These are phyloP conservation scores for Chaetodon trifascialis DNA, from an alignment of 2,113 vertebrate species.

Conservation along the genomic window DNA sequence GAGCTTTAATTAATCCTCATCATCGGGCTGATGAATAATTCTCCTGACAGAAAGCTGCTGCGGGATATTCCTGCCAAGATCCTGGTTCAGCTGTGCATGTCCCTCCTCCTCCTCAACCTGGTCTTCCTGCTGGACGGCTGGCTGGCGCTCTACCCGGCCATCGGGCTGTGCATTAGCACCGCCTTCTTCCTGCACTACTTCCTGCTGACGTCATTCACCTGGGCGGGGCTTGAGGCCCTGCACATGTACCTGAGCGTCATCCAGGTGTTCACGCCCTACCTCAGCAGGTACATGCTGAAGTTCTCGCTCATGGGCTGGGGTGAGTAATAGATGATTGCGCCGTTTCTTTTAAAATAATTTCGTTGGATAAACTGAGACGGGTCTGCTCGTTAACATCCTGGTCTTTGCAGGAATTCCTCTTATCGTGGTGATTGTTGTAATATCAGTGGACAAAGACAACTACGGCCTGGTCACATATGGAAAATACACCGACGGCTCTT, in stretches of 20 bases:
- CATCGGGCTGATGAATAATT: background rate
- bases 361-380: background rate
- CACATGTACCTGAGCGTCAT: constrained; percentile 98
- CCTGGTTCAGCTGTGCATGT: constrained; percentile 92
- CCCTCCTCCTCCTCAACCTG: constrained; percentile 91
- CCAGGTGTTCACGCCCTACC: constrained; percentile 88
- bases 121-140: constrained; percentile 92
- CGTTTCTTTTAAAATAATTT: too few species aligned
- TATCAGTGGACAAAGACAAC: constrained; percentile 88
- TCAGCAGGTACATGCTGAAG: constrained; percentile 96
- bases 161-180: constrained; percentile 89
- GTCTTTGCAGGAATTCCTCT: constrained; percentile 89
- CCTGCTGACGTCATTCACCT: constrained; percentile 95
- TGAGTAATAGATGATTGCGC: background rate
- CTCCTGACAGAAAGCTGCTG: constrained; percentile 88
- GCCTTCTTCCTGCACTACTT: constrained; percentile 98
- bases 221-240: constrained; percentile 97
- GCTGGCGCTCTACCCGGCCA: constrained; percentile 86
- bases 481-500: constrained; percentile 81
- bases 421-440: constrained; percentile 88
- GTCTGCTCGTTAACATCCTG: constrained; percentile 5
- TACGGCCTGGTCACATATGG: constrained; percentile 90
- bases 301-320: constrained; percentile 90
- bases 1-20: background rate
- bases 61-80: constrained; percentile 97